Base-by-base conservation (phyloP, 1,140 invertebrate genomes). In the Brachionus manjavacas region DNA sequence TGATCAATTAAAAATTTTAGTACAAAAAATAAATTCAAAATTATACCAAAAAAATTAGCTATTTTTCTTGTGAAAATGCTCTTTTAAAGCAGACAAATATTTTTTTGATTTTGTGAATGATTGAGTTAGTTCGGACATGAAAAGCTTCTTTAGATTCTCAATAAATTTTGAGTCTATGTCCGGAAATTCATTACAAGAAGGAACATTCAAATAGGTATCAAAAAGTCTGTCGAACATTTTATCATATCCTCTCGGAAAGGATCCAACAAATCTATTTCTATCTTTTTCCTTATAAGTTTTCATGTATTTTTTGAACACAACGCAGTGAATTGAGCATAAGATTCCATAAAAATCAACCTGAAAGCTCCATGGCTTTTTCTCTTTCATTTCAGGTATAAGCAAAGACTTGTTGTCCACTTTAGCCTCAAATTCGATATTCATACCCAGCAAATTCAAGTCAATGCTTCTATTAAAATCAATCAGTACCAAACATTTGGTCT, bases 271-370 rank as follows among this genome's bases (percentile, higher is more conserved):
- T 81, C 28, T 60, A 35, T 81, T 81, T 60, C 64, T 60, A 41
- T 68, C 79, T 60, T 81, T 81, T 20, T 81, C 79, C n/a, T 81
- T 60, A 35, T 64, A 81, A 43, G 79, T 81, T 7, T 68, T 81
- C 52, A 81, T 64, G 11, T 81, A 81, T 46, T 81, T 81, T 16
- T 81, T 81, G 52, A 81, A 81, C 16, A 81, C 20, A 23, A 81
- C 64, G 43, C 79, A 81, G 23, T 81, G 79, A 43, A 81, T 60
- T 23, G 79, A 81, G n/a, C 79, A 81, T 7, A 81, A 68, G 41
- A 81, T 81, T 16, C 79, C 79, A 81, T 64, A 81, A 46, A 43
- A 81, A 68, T 81, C 79, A 25, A 81, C 79, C 23, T 81, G 79
- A 81, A 9, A 81, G n/a, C 52, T 81, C 79, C 79, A 81, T 23